Evolutionary conservation across 2,797 vertebrate genomes (phyloP), one percentile per base, ranked within the genome.

Genomic region (Megaceryle alcyon): DNA sequence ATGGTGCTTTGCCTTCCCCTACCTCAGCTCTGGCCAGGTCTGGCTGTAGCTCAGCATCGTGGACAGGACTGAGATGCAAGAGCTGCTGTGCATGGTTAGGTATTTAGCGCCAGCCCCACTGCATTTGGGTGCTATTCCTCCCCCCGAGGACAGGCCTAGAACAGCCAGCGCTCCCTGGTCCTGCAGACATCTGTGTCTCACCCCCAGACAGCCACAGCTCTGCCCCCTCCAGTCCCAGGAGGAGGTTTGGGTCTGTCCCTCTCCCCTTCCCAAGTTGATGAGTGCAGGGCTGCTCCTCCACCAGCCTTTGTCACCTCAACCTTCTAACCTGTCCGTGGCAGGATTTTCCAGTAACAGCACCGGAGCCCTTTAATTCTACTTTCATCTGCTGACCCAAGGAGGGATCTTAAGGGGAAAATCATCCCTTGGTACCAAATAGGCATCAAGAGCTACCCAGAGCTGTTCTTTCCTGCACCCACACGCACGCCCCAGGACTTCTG

Each of bases 401-500:
- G 5, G 20, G 29, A 31, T 13, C 28, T 19, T 17, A 8, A 53
- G 28, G 54, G 39, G 7, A 0, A 29, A 73, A 48, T 33, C 56
- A 28, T 6, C 60, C 31, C 22, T 12, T 4, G 44, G 44, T 44
- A 51, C 46, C 92, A 14, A 57, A 35, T 1, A 18, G 21, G 15
- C 57, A 70, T 3, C 64, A 18, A 18, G n/a, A 80, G 8, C 81
- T 2, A 2, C 46, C 2, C 29, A 1, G 61, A 49, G 44, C 0
- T 0, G 29, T 2, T 59, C 60, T 8, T 33, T 3, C 72, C 71
- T 2, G 0, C 64, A 6, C 48, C 1, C 1, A n/a, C 64, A n/a
- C 41, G 20, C 26, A 4, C 26, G 6, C 4, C 81, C 71, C 3
- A 0, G 0, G 1, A 12, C 29, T 31, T 29, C 35, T 0, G 1